phyloP scores from a whole-genome alignment of 1,140 invertebrate species.

The Zaprionus davidi region DNA sequence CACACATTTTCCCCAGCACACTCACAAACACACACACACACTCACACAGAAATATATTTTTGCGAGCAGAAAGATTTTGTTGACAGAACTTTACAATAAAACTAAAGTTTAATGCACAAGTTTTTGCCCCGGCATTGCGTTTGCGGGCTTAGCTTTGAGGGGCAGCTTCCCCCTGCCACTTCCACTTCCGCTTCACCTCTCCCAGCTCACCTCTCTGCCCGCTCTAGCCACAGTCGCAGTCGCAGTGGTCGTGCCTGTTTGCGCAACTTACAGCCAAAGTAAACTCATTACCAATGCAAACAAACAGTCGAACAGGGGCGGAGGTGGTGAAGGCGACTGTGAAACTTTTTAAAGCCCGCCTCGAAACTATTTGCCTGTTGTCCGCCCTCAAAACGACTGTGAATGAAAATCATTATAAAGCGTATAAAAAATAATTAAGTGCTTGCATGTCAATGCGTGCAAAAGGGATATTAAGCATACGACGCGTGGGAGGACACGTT shows the following conservation, averaged over 20 bases:
- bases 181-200: background rate
- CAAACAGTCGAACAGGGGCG: constrained; percentile 73
- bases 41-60: constrained; percentile 39
- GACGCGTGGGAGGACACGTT: constrained; percentile 36
- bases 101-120: constrained; percentile 79
- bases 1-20: background rate
- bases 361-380: constrained; percentile 65
- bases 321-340: constrained; percentile 11
- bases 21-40: background rate
- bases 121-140: constrained; percentile 44
- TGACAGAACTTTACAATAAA: constrained; percentile 80
- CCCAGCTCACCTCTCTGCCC: background rate
- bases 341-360: constrained; percentile 56
- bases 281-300: constrained; percentile 82
- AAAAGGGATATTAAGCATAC: constrained; percentile 45
- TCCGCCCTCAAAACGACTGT: constrained; percentile 24
- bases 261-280: constrained; percentile 79
- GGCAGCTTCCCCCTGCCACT: constrained; percentile 29
- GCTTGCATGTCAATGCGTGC: constrained; percentile 39
- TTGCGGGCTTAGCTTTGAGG: constrained; percentile 56
- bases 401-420: constrained; percentile 63
- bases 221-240: constrained; percentile 2
- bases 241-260: constrained; percentile 66
- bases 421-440: constrained; percentile 72
- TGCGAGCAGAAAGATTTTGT: constrained; percentile 68